Evolutionary conservation across 23 tunicate genomes (phyloP).

Genomic region (Styela clava): DNA sequence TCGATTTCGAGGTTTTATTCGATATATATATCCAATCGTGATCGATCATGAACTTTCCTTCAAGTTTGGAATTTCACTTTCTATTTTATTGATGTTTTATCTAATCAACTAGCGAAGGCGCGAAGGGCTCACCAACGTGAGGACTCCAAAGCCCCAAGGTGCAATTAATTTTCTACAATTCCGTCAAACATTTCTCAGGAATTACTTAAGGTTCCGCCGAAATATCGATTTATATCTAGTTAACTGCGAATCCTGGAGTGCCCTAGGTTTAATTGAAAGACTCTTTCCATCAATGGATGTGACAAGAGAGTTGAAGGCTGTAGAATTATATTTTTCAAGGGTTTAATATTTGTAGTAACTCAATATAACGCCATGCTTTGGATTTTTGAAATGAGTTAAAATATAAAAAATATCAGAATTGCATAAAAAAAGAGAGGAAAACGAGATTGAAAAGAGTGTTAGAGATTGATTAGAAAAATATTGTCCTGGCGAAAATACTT

Average conservation of each 20-base stretch:
- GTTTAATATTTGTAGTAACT: background rate
- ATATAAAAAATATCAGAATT: background rate
- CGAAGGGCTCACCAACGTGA: background rate
- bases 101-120: background rate
- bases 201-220: background rate
- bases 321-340: background rate
- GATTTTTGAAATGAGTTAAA: background rate
- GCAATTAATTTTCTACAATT: background rate
- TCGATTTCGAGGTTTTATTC: no score
- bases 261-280: background rate
- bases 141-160: no score
- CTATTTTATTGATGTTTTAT: background rate
- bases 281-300: background rate
- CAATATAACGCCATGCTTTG: background rate
- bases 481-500: no score
- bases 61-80: background rate
- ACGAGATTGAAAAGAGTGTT: no score
- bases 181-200: no score
- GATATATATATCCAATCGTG: background rate
- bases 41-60: background rate
- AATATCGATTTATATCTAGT: background rate
- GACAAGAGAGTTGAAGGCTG: no score
- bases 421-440: background rate
- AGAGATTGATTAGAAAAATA: no score
- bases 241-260: background rate